Evolutionary conservation across 2,888 invertebrate genomes (phyloP), one percentile per base, ranked within the genome.

Genomic region (Aproaerema taeniolella): DNA sequence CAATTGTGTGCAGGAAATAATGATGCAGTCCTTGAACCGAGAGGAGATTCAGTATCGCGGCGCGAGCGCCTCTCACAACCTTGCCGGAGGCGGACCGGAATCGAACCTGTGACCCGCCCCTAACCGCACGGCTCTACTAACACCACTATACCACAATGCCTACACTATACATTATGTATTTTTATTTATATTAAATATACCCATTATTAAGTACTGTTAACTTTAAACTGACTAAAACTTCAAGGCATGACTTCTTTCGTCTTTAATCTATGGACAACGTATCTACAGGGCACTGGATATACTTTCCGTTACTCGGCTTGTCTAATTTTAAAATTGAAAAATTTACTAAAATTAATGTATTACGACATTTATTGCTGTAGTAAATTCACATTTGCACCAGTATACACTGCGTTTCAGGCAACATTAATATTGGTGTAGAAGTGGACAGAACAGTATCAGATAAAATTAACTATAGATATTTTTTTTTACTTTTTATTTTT

Each of bases 261-360:
- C 75, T 79, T 79, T 77, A 81, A 55, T 68, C 74, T 83, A 83
- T 80, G 80, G 81, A 81, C 83, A 81, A 80, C 74, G 61, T 81
- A 82, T 69, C 83, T 85, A 85, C 72, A 77, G 85, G 85, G 82
- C 83, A 83, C 85, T 83, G 83, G 82, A 76, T 76, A 80, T 75
- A 82, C 69, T 73, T 67, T 81, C 73, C 70, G 75, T 80, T 74
- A 70, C 55, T 72, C 74, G 70, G 73, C 67, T 66, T 63, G 63
- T 73, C 73, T 79, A 71, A 60, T 64, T 67, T 73, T 70, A 72
- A 73, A 79, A 70, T 70, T 62, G 74, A 78, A 77, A 75, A 73
- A 48, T 59, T 62, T 80, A 79, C 78, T 76, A 80, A 82, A 81
- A 79, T 80, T 76, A 78, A 75, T 63, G 55, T 58, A 54, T 62